These are phyloP conservation scores for Pagetopsis macropterus DNA, from an alignment of 2,797 vertebrate genomes.

Conservation along the genomic window DNA sequence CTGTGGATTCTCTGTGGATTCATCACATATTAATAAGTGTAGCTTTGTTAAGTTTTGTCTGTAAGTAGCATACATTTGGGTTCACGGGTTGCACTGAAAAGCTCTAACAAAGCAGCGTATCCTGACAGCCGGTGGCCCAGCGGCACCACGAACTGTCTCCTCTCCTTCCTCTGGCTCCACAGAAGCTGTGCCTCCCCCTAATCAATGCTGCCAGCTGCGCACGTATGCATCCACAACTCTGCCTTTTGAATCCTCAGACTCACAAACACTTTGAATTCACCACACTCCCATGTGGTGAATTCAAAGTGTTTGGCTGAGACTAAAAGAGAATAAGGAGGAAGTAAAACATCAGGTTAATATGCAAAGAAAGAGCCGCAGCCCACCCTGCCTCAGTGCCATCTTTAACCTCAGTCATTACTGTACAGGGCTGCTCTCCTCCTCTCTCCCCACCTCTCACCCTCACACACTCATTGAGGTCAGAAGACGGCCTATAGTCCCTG, in stretches of 20 bases:
- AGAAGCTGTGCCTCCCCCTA: slow-evolving; percentile 2
- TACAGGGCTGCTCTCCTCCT: slow-evolving; percentile 34
- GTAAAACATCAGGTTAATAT: slow-evolving; percentile 61
- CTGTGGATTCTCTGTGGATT: too few species aligned
- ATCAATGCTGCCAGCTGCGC: slow-evolving; percentile 35
- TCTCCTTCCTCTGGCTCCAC: slow-evolving; percentile 2
- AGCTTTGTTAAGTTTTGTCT: too few species aligned
- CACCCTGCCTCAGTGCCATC: slow-evolving; percentile 45
- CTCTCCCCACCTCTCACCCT: slow-evolving; percentile 2
- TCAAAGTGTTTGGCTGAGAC: too few species aligned
- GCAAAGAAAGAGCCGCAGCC: slow-evolving; percentile 37
- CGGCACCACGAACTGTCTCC: too few species aligned
- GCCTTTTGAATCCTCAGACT: slow-evolving; percentile 10
- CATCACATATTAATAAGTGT: too few species aligned
- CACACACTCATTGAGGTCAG: slow-evolving; percentile 50
- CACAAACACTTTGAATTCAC: slow-evolving; percentile 31
- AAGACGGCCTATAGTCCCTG: slow-evolving; percentile 36
- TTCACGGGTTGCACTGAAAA: too few species aligned
- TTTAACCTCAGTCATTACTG: slow-evolving; percentile 67
- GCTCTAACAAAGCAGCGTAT: too few species aligned
- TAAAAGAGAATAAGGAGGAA: slow-evolving; percentile 51
- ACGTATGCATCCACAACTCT: slow-evolving; percentile 19
- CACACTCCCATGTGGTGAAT: too few species aligned
- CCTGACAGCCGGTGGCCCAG: too few species aligned
- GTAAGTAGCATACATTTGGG: too few species aligned